Evolutionary conservation across 2,888 invertebrate species (phyloP).

Genomic region (Agriopis leucophaearia): DNA sequence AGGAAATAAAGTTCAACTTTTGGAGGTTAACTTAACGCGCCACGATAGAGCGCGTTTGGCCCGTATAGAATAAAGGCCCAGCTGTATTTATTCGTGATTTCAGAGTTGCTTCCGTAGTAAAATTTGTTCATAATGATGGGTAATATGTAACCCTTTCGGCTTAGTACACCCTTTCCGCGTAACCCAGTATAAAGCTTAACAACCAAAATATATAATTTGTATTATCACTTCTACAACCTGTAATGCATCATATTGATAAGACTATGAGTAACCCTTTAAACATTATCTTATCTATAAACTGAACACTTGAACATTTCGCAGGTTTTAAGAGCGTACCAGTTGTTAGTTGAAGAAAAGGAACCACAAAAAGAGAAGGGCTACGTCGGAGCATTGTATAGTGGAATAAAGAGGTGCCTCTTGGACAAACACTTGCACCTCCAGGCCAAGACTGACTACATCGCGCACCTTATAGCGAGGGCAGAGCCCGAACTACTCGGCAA

Average conservation of each 20-base stretch:
- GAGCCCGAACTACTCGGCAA: conserved; percentile 96
- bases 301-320: conserved; percentile 49
- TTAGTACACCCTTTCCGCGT: no score
- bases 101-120: no score
- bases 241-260: conserved; percentile 40
- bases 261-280: conserved; percentile 9
- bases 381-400: conserved; percentile 94
- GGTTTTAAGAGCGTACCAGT: conserved; percentile 92
- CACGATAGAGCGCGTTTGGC: no score
- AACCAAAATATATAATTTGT: neutral
- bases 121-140: no score
- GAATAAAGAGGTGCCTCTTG: conserved; percentile 94
- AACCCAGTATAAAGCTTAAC: neutral
- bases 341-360: conserved; percentile 94
- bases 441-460: conserved; percentile 95
- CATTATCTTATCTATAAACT: conserved; percentile 13
- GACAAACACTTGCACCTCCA: conserved; percentile 96
- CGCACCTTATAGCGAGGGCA: conserved; percentile 94
- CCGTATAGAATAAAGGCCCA: no score
- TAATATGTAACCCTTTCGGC: no score
- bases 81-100: no score
- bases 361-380: conserved; percentile 96
- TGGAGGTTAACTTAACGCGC: no score
- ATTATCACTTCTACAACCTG: conserved; percentile 1
- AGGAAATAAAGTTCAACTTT: no score